Conservation (phyloP, 2,888 invertebrate species). For the Stenodera caucasica region DNA sequence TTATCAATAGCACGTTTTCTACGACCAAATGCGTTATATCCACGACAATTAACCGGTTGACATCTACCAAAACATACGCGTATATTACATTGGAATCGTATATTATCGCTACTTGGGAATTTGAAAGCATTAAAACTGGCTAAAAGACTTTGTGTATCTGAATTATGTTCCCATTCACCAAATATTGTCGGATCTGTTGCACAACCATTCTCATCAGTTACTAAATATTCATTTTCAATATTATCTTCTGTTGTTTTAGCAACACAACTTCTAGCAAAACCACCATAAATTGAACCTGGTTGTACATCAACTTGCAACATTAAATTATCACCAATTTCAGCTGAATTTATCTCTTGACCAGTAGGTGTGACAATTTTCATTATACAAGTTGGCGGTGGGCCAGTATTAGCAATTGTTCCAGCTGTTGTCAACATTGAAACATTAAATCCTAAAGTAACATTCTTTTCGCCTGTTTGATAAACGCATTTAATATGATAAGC, state of each 20-base stretch:
- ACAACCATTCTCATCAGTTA: conserved; percentile 92
- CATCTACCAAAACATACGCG: conserved; percentile 94
- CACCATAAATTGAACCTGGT: conserved; percentile 78
- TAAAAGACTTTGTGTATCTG: conserved; percentile 80
- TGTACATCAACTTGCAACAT: conserved; percentile 62
- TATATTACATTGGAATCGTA: conserved; percentile 94
- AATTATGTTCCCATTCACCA: conserved; percentile 90
- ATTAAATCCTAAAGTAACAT: conserved; percentile 90
- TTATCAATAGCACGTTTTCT: conserved; percentile 67
- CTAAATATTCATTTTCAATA: conserved; percentile 86
- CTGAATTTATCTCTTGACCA: conserved; percentile 86
- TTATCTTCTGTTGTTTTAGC: conserved; percentile 90
- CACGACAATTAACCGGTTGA: conserved; percentile 92
- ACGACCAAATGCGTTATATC: conserved; percentile 87
- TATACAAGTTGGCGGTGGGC: conserved; percentile 88
- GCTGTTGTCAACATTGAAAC: conserved; percentile 95
- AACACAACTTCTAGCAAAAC: conserved; percentile 89
- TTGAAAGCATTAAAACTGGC: conserved; percentile 94
- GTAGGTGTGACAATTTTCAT: conserved; percentile 89
- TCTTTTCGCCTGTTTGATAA: conserved; percentile 92
- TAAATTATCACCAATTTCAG: conserved; percentile 89
- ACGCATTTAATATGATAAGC: conserved; percentile 96
- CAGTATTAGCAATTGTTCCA: conserved; percentile 93
- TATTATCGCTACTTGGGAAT: conserved; percentile 92
- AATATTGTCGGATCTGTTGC: conserved; percentile 91